These are phyloP conservation scores for Oxyura jamaicensis DNA, from an alignment of 2,113 vertebrate species.

Conservation along the genomic window DNA sequence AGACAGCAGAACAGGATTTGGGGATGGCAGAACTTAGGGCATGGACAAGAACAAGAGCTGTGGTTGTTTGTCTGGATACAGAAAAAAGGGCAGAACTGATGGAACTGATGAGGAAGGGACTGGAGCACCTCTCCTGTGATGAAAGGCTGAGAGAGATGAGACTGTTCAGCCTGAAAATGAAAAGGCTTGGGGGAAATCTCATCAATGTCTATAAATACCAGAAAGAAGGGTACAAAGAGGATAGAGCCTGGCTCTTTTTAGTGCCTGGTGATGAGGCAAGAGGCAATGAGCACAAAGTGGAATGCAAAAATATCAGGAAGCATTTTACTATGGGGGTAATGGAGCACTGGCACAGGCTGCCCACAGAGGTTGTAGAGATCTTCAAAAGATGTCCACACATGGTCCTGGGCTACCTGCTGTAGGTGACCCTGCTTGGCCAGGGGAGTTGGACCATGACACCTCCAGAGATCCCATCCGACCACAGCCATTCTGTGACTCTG, in stretches of 20 bases:
- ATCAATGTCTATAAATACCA: too few species aligned
- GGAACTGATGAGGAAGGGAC: not conserved
- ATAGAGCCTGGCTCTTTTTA: too few species aligned
- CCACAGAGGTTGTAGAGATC: not conserved
- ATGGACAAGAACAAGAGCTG: not conserved
- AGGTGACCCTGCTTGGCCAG: not conserved
- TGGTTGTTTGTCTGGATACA: not conserved
- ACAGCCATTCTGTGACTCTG: not conserved
- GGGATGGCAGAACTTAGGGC: not conserved
- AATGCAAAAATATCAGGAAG: not conserved
- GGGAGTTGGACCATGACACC: not conserved
- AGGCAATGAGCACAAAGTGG: too few species aligned
- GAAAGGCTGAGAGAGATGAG: not conserved
- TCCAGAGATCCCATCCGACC: not conserved
- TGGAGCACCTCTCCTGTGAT: not conserved
- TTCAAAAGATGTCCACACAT: not conserved
- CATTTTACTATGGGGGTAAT: not conserved
- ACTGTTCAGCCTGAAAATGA: not conserved
- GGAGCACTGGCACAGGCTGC: not conserved
- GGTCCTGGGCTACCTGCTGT: not conserved
- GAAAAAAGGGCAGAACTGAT: not conserved
- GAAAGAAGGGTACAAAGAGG: too few species aligned
- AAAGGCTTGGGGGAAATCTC: too few species aligned
- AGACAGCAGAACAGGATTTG: not conserved
- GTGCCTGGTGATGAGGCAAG: too few species aligned